phyloP scores from a whole-genome alignment of 2,797 vertebrate genomes.

The Anabacerthia variegaticeps region DNA sequence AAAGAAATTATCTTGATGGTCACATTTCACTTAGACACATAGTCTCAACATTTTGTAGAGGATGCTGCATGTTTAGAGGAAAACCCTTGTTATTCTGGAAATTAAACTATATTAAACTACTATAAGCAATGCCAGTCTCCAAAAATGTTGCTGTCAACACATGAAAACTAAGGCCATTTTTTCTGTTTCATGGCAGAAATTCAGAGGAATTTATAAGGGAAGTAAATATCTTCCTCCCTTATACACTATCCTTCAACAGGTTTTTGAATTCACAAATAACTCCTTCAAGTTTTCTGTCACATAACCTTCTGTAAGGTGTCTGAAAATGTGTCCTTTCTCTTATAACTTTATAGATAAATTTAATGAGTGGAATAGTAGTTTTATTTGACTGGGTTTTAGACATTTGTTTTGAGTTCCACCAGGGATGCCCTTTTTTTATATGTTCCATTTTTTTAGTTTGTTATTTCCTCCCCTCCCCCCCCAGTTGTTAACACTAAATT shows the following conservation, averaged over 20 bases:
- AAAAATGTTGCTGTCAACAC: neutral
- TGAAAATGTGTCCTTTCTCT: neutral
- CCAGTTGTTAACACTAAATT: neutral
- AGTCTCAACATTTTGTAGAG: neutral
- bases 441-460: neutral
- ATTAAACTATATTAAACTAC: neutral
- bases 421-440: neutral
- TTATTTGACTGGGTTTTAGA: slow-evolving; percentile 3
- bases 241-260: neutral
- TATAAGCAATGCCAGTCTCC: neutral
- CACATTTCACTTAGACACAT: neutral
- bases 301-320: neutral
- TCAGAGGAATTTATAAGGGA: neutral
- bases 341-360: neutral
- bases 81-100: neutral
- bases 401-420: neutral
- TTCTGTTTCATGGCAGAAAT: neutral
- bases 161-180: slow-evolving; percentile 13
- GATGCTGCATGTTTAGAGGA: neutral
- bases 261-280: neutral
- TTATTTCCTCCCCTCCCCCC: neutral
- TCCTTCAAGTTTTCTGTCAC: neutral
- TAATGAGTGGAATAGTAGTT: neutral
- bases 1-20: neutral
- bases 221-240: neutral